Evolutionary conservation across 2,888 invertebrate species (phyloP).

Genomic region (Cheilosia variabilis): DNA sequence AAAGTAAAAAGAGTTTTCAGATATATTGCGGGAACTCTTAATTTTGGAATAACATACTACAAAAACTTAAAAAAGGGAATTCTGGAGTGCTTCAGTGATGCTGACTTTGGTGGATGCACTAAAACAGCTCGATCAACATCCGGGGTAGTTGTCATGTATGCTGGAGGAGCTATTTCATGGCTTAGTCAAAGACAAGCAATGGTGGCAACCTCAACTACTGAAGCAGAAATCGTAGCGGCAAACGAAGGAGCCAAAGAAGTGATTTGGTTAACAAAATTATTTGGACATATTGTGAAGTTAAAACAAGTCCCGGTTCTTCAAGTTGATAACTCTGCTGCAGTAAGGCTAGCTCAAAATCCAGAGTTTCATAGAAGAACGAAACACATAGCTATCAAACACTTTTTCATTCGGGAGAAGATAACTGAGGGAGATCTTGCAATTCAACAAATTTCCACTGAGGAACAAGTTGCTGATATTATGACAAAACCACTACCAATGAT

Average conservation of each 20-base stretch:
- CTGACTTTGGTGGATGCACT: too few species aligned
- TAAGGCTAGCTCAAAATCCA: constrained; percentile 78
- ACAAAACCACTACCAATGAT: too few species aligned
- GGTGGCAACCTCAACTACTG: background rate
- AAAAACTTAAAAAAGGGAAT: too few species aligned
- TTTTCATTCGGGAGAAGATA: constrained; percentile 68
- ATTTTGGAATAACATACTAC: too few species aligned
- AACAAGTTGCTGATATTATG: too few species aligned
- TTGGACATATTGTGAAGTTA: background rate
- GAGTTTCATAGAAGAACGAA: constrained; percentile 79
- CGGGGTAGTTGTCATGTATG: background rate
- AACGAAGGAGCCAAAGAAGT: too few species aligned
- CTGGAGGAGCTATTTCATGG: background rate
- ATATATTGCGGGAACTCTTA: too few species aligned
- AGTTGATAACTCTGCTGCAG: constrained; percentile 77
- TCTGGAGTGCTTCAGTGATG: too few species aligned
- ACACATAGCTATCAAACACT: constrained; percentile 78
- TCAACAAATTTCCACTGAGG: background rate
- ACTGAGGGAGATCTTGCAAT: background rate
- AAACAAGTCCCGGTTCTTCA: constrained; percentile 22
- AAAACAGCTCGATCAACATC: too few species aligned
- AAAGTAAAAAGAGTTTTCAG: too few species aligned
- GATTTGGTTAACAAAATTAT: background rate
- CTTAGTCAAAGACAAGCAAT: background rate
- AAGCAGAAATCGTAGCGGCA: too few species aligned